Base-by-base conservation (phyloP, 2,797 vertebrate genomes). In the Odontamblyopus rebecca region DNA sequence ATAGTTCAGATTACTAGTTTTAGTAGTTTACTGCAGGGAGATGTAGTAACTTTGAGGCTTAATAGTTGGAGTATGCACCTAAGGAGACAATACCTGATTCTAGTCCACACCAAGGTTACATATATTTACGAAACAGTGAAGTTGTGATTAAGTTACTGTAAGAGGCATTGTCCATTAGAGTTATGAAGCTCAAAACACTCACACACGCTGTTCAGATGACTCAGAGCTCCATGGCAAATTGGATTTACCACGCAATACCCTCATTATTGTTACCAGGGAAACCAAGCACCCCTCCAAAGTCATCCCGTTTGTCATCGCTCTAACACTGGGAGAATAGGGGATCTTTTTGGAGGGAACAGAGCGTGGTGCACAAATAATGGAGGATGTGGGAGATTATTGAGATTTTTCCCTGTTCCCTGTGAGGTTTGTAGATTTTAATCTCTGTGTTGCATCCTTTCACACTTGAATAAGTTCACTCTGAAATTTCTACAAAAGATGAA, bases 261-360 rank as follows among this genome's bases (percentile, higher is more conserved):
- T 92, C 73, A 78, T 91, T 88, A 86, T 89, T 82, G 92, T 93
- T 89, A 80, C 89, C 86, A 78, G 72, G 91, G 90, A 80, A 93
- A 93, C 92, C 73, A 83, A 81, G 84, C 75, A 74, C 70, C 76
- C 79, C 85, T 87, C 82, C 77, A 74, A 86, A 90, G 82, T 86
- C 86, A 88, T 87, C 81, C 80, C 66, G 82, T 85, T 88, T 88
- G 72, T 88, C 82, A 77, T 85, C 71, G 67, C 82, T 82, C 75
- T 80, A 67, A 68, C 67, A 73, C 69, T 26, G 71, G 69, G 74
- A 69, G 72, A 74, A 44, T 68, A 53, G 67, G 61, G 77, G 30
- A 54, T 69, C 69, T 64, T 71, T 57, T 70, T 60, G 76, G 70
- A 84, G 62, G 72, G 69, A 82, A 69, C 54, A 61, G 48, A 77